Conservation (phyloP, 2,113 vertebrate genomes). For the Phalacrocorax pelagicus region DNA sequence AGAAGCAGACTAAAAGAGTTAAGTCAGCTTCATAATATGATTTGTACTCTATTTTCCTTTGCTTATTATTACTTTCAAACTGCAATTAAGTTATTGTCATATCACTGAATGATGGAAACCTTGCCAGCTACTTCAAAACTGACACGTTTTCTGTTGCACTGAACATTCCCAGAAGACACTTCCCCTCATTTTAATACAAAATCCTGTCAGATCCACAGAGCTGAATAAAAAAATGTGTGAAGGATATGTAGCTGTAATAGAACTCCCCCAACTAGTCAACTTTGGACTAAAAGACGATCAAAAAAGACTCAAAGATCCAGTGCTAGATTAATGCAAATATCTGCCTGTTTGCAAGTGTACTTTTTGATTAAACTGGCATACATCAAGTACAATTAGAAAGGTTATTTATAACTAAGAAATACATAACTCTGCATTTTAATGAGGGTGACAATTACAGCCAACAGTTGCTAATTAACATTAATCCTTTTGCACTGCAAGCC, state of each 20-base stretch:
- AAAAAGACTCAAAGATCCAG: slow-evolving; percentile 66
- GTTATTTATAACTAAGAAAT: slow-evolving; percentile 82
- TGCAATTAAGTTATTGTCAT: slow-evolving; percentile 52
- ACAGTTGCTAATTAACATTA: slow-evolving; percentile 76
- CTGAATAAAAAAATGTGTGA: slow-evolving; percentile 14
- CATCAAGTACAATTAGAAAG: slow-evolving; percentile 81
- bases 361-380: slow-evolving; percentile 83
- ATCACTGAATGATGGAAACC: slow-evolving; percentile 63
- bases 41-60: slow-evolving; percentile 48
- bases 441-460: slow-evolving; percentile 75
- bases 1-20: too few species aligned
- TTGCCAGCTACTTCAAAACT: slow-evolving; percentile 63
- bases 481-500: slow-evolving; percentile 67
- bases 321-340: slow-evolving; percentile 78
- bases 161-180: slow-evolving; percentile 63
- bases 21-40: neutral
- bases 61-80: slow-evolving; percentile 59
- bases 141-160: slow-evolving; percentile 55
- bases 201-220: slow-evolving; percentile 46
- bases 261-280: slow-evolving; percentile 23
- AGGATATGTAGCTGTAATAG: slow-evolving; percentile 41
- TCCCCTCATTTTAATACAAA: slow-evolving; percentile 70
- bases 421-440: slow-evolving; percentile 81
- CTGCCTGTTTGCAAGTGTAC: slow-evolving; percentile 73
- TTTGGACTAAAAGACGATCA: slow-evolving; percentile 68